Conservation (phyloP, 2,797 vertebrate species). For the Petrocephalus schoutedeni region DNA sequence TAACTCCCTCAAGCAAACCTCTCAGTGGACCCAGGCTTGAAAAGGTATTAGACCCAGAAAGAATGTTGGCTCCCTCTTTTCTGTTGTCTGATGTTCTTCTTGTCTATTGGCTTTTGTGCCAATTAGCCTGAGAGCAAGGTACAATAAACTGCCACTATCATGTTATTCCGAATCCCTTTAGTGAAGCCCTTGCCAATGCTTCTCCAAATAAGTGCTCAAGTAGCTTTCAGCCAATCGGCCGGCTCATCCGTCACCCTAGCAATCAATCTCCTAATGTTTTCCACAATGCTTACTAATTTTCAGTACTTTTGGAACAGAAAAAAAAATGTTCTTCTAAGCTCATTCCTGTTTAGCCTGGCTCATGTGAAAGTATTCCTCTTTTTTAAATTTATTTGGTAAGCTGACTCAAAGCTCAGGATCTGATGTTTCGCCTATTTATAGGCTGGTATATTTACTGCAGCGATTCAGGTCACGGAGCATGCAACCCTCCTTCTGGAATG, state of each 20-base stretch:
- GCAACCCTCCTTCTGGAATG: neutral
- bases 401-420: neutral
- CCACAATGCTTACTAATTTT: slow-evolving; percentile 4
- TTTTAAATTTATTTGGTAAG: slow-evolving; percentile 5
- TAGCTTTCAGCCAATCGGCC: neutral
- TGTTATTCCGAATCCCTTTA: neutral
- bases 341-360: neutral
- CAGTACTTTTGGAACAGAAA: neutral
- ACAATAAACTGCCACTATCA: neutral
- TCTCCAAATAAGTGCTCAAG: neutral
- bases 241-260: neutral
- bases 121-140: neutral
- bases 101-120: neutral
- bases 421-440: slow-evolving; percentile 4
- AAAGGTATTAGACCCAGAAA: neutral
- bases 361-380: neutral
- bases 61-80: neutral
- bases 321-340: neutral
- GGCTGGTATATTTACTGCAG: neutral
- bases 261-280: neutral
- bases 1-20: neutral
- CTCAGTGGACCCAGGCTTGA: neutral
- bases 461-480: neutral
- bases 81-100: neutral
- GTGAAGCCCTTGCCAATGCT: neutral